Conservation (phyloP, 2,797 vertebrate genomes). For the Lacerta viridis region DNA sequence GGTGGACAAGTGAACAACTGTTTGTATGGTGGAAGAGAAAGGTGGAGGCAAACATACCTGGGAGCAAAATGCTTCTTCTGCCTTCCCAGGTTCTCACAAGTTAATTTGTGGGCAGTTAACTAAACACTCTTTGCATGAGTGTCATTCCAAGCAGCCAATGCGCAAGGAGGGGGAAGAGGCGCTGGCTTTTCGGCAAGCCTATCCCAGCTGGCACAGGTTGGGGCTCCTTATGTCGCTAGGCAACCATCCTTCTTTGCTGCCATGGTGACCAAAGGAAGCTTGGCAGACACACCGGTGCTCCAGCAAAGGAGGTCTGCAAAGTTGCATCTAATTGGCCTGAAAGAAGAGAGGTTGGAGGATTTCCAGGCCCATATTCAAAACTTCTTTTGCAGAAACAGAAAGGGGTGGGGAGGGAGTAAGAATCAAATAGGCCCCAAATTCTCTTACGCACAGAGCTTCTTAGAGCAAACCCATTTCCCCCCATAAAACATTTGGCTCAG, state of each 20-base stretch:
- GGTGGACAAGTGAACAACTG: too few relatives aligned
- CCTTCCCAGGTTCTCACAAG: not conserved
- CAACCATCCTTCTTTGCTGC: slow-evolving; percentile 30
- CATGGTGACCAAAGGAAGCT: slow-evolving; percentile 46
- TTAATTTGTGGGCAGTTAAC: not conserved
- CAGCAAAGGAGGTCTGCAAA: not conserved
- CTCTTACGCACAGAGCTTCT: not conserved
- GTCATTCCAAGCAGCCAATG: slow-evolving; percentile 56
- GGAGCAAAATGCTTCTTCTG: rapidly evolving
- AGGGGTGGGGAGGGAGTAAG: rapidly evolving
- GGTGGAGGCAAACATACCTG: not conserved
- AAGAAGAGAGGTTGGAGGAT: not conserved
- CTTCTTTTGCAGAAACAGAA: not conserved
- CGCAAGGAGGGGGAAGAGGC: not conserved
- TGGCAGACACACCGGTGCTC: not conserved
- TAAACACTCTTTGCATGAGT: not conserved
- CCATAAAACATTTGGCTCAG: not conserved
- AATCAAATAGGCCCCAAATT: not conserved
- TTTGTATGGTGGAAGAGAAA: not conserved
- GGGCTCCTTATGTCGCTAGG: slow-evolving; percentile 49
- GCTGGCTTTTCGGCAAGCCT: not conserved
- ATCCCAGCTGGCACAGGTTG: not conserved
- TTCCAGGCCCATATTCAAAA: not conserved
- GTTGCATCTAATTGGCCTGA: not conserved
- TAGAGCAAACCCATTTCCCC: not conserved